These are phyloP conservation scores for Leucoraja erinaceus DNA, from an alignment of 2,113 vertebrate species.

Conservation along the genomic window DNA sequence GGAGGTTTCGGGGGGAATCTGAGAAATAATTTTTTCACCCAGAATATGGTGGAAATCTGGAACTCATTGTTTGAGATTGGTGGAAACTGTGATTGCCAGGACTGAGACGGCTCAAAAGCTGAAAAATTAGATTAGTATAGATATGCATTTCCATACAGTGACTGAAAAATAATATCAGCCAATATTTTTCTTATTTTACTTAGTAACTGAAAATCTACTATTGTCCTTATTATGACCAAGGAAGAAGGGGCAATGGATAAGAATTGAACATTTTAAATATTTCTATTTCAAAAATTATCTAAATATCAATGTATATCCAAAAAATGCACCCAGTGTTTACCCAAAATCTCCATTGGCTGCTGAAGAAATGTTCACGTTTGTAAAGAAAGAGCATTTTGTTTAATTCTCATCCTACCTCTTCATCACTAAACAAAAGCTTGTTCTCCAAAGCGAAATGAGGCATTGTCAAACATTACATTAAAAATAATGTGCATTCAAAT, in stretches of 20 bases:
- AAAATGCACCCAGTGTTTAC: not conserved
- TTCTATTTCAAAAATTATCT: not conserved
- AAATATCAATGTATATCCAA: not conserved
- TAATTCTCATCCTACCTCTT: not conserved
- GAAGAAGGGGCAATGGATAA: not conserved
- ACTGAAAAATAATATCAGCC: too few relatives aligned
- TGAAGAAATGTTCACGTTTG: not conserved
- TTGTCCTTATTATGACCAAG: not conserved
- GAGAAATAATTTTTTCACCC: too few relatives aligned
- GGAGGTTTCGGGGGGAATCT: too few relatives aligned
- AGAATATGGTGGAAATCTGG: too few relatives aligned
- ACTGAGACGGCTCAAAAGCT: too few relatives aligned
- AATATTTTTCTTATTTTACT: too few relatives aligned
- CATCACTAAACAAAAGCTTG: not conserved
- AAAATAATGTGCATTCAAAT: not conserved
- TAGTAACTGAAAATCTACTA: not conserved
- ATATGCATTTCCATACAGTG: too few relatives aligned
- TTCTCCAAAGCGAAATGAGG: not conserved
- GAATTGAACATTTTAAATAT: not conserved
- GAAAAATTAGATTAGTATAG: too few relatives aligned
- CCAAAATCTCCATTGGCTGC: not conserved
- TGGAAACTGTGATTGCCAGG: too few relatives aligned
- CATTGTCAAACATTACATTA: not conserved
- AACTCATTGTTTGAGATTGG: too few relatives aligned
- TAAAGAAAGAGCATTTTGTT: not conserved